Evolutionary conservation across 2,888 invertebrate genomes (phyloP).

Genomic region (Stegophylla sp.): DNA sequence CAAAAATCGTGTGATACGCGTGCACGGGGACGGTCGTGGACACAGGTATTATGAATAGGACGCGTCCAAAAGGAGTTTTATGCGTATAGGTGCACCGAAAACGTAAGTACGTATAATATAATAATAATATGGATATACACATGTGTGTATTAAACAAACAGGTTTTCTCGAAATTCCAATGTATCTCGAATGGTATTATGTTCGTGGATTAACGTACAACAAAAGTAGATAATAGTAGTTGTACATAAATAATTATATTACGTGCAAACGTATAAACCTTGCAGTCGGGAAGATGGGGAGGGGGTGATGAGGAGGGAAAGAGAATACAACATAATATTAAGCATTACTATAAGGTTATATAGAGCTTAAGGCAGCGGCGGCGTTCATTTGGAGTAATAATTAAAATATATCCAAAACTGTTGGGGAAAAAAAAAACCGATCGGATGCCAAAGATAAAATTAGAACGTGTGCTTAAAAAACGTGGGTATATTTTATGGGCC

Average conservation of each 20-base stretch:
- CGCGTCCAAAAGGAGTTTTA: background rate
- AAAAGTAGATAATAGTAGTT: background rate
- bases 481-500: slow-evolving; percentile 36
- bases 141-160: background rate
- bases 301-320: background rate
- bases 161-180: slow-evolving; percentile 45
- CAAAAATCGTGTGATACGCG: too few species aligned
- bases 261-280: too few species aligned
- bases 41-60: background rate
- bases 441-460: slow-evolving; percentile 56
- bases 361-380: background rate
- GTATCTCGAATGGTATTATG: background rate
- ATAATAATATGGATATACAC: too few species aligned
- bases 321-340: too few species aligned
- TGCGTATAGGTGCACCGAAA: background rate
- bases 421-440: slow-evolving; percentile 7
- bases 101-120: too few species aligned
- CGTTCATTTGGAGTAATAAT: slow-evolving; percentile 24
- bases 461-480: slow-evolving; percentile 42
- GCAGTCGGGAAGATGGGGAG: too few species aligned
- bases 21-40: too few species aligned
- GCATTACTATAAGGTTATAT: background rate
- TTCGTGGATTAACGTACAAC: background rate
- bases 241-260: too few species aligned
- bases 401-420: slow-evolving; percentile 43